Evolutionary conservation across 1,140 invertebrate species (phyloP).

Genomic region (Drosophila chauvacae): DNA sequence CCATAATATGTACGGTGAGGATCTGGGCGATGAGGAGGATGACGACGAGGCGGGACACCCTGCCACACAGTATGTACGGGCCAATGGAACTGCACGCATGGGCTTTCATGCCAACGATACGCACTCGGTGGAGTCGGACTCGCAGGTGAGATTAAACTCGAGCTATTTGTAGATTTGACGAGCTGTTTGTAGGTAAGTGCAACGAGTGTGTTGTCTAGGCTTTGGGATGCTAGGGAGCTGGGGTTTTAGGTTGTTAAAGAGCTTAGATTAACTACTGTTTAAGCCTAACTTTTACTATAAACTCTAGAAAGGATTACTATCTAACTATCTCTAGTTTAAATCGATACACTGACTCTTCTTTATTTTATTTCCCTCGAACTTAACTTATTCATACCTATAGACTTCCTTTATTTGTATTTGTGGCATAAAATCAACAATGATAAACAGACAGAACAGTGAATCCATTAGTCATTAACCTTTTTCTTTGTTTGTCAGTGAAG

Average conservation of each 20-base stretch:
- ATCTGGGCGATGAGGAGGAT: conserved; percentile 57
- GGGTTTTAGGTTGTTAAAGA: background rate
- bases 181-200: too few species aligned
- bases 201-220: background rate
- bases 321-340: too few species aligned
- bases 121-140: conserved; percentile 80
- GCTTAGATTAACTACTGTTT: background rate
- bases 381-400: too few species aligned
- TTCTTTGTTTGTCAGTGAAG: conserved; percentile 1
- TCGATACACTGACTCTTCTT: too few species aligned
- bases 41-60: conserved; percentile 61
- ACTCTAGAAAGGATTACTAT: too few species aligned
- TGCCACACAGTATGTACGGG: conserved; percentile 75
- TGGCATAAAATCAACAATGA: too few species aligned
- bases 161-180: background rate
- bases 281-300: too few species aligned
- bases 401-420: too few species aligned
- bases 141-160: conserved; percentile 59
- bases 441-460: background rate
- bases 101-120: conserved; percentile 75
- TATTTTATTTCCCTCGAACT: too few species aligned
- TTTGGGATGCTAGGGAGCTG: background rate
- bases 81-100: conserved; percentile 71
- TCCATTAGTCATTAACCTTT: background rate
- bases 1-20: conserved; percentile 48